Conservation (phyloP, 2,797 vertebrate species). For the Myioborus melanocephalus region DNA sequence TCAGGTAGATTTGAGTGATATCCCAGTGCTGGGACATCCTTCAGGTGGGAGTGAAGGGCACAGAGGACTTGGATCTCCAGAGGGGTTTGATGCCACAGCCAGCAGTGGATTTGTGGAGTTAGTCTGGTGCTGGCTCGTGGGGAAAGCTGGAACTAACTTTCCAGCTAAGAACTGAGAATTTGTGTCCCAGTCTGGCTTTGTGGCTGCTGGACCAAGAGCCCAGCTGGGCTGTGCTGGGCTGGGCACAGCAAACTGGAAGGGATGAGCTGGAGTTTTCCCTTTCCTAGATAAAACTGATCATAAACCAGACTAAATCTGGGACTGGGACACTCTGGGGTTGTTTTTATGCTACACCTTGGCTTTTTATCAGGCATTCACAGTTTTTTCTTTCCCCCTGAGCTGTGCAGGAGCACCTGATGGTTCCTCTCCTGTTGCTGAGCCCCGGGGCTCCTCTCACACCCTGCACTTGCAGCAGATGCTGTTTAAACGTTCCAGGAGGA, state of each 20-base stretch:
- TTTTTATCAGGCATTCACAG: background rate
- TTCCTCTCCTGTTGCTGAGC: background rate
- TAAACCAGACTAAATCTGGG: background rate
- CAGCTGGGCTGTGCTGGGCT: background rate
- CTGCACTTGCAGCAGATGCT: background rate
- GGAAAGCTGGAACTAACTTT: background rate
- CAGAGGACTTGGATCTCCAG: background rate
- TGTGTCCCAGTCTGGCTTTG: background rate
- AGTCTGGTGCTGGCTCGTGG: background rate
- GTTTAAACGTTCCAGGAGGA: background rate
- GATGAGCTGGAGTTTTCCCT: background rate
- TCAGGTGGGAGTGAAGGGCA: background rate
- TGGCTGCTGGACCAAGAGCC: background rate
- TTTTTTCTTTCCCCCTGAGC: background rate
- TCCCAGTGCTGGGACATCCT: background rate
- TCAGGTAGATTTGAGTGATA: background rate
- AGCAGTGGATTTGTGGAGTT: background rate
- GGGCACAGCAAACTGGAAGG: background rate
- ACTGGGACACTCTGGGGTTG: accelerated
- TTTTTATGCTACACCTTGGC: background rate
- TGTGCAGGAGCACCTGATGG: background rate
- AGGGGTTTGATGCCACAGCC: background rate
- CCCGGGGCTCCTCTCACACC: background rate
- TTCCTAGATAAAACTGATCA: background rate
- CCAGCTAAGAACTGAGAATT: background rate